Evolutionary conservation across 2,888 invertebrate genomes (phyloP).

Genomic region (Drosophila leonis): DNA sequence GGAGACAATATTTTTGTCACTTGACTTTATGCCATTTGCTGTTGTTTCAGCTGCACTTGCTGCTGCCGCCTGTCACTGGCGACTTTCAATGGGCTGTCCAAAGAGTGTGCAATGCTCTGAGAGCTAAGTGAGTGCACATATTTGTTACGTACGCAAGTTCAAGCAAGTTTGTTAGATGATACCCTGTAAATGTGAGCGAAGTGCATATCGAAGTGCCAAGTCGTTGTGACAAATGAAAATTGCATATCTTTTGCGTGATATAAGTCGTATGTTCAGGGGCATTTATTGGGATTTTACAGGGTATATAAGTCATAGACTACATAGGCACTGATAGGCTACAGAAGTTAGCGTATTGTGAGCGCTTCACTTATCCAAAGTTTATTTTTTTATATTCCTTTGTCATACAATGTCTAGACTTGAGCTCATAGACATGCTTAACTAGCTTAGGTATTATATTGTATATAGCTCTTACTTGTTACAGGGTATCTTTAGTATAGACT

Average conservation of each 20-base stretch:
- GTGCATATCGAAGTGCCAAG: not conserved
- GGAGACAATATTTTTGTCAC: slow-evolving; percentile 58
- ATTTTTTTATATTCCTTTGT: not conserved
- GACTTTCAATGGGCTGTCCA: slow-evolving; percentile 26
- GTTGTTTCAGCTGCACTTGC: slow-evolving; percentile 28
- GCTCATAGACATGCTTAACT: not conserved
- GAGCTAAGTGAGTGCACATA: slow-evolving; percentile 39
- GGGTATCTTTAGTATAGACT: slow-evolving; percentile 20
- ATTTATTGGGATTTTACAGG: too few species aligned
- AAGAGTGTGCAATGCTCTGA: slow-evolving; percentile 16
- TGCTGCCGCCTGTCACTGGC: slow-evolving; percentile 43
- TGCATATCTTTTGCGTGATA: not conserved
- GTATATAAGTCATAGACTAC: not conserved
- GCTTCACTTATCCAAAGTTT: too few species aligned
- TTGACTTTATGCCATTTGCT: slow-evolving; percentile 48
- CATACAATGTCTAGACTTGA: not conserved
- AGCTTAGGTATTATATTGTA: not conserved
- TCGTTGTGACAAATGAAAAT: not conserved
- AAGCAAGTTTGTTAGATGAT: slow-evolving; percentile 15
- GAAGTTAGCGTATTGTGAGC: not conserved
- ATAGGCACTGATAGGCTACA: not conserved
- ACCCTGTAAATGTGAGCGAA: slow-evolving; percentile 17
- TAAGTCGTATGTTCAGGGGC: not conserved
- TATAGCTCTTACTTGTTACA: slow-evolving; percentile 1
- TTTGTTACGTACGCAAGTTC: slow-evolving; percentile 16